Evolutionary conservation across 2,888 invertebrate genomes (phyloP), one percentile per base, ranked within the genome.

Genomic region (Chymomyza amoena): DNA sequence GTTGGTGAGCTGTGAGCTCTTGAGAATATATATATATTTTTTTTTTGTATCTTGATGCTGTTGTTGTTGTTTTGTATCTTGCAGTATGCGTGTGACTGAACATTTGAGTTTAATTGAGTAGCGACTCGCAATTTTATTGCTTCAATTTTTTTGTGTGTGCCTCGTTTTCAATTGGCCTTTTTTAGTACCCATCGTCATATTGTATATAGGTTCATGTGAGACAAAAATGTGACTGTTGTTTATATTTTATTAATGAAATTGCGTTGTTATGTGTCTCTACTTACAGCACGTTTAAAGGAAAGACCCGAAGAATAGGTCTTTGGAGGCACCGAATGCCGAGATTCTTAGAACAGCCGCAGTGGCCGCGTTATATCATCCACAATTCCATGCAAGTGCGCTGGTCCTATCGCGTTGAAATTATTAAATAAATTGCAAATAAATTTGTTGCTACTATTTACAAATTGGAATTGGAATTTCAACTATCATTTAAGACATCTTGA

Each of bases 101-200:
- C 86, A 78, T 72, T 83, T 88, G 85, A 79, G 87, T 87, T 88
- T 83, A 89, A 89, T 89, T 87, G 76, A 89, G 75, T 81, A 76
- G 82, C 79, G 73, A 64, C 79, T 69, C 73, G 76, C 75, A 69
- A 73, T 77, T 86, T 79, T 77, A 86, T 88, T 81, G 84, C 75
- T 76, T 66, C 61, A 68, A 45, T 66, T 64, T 71, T 68, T 67
- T 59, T 74, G 66, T 69, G 59, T 68, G 56, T 67, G 45, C 54
- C 67, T 72, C 50, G 70, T 61, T 79, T 56, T 62, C 79, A 88
- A 82, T 82, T 86, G 79, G 57, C 60, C 67, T 71, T 60, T 67
- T 64, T 67, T 65, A 50, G 54, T 25, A 32, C 62, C 60, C 3
- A 36, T n/a, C n/a, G 15, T 51, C n/a, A 45, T 13, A 45, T 13